These are phyloP conservation scores for Drosophila lutescens DNA, from an alignment of 2,888 invertebrate species.

Conservation along the genomic window DNA sequence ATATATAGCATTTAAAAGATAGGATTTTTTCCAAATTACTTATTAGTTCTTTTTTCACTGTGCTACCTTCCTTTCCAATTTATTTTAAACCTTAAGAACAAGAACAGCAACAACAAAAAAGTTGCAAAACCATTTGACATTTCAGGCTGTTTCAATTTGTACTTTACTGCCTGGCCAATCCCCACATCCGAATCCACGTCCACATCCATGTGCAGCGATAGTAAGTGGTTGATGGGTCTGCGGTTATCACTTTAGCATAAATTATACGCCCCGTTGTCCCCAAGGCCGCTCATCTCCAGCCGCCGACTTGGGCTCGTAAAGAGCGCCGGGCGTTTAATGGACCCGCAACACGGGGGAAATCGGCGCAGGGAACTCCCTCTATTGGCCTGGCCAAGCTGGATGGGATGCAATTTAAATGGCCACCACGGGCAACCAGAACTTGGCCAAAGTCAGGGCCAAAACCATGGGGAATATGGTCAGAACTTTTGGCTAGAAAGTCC, in stretches of 20 bases:
- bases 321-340: slow-evolving; percentile 46
- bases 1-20: no score
- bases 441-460: slow-evolving; percentile 13
- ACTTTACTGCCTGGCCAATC: neutral
- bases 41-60: neutral
- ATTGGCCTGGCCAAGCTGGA: neutral
- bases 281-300: slow-evolving; percentile 10
- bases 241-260: slow-evolving; percentile 48
- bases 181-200: no score
- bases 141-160: neutral
- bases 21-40: no score
- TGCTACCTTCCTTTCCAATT: neutral
- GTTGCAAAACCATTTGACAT: neutral
- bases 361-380: neutral
- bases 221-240: slow-evolving; percentile 42
- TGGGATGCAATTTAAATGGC: slow-evolving; percentile 25
- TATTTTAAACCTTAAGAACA: neutral
- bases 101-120: neutral
- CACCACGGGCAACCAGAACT: slow-evolving; percentile 6
- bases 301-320: slow-evolving; percentile 29
- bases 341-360: slow-evolving; percentile 26
- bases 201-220: slow-evolving; percentile 20
- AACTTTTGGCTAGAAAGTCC: neutral
- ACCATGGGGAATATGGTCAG: slow-evolving; percentile 6
- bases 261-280: slow-evolving; percentile 29